These are phyloP conservation scores for Tetramorium simillimum DNA, from an alignment of 1,140 invertebrate species.

Conservation along the genomic window DNA sequence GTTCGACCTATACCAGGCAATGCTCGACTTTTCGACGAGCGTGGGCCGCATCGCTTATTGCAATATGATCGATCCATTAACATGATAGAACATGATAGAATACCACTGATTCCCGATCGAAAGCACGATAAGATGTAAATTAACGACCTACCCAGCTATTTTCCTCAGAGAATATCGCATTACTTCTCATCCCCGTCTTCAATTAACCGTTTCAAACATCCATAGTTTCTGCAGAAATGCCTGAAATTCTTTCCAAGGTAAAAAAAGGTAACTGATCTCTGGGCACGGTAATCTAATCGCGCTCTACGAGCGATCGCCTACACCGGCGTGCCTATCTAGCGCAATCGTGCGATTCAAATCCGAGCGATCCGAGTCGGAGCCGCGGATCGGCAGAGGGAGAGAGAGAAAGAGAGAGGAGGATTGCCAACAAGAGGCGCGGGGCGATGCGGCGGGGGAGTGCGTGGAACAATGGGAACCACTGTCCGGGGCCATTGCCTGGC, in stretches of 20 bases:
- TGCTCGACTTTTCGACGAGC: constrained; percentile 58
- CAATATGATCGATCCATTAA: constrained; percentile 44
- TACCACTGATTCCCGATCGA: background rate
- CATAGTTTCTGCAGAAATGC: background rate
- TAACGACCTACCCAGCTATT: constrained; percentile 9
- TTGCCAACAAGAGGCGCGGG: background rate
- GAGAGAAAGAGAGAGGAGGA: constrained; percentile 29
- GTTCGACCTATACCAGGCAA: background rate
- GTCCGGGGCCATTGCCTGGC: constrained; percentile 72
- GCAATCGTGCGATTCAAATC: constrained; percentile 42
- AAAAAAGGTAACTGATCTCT: constrained; percentile 20
- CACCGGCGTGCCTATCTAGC: constrained; percentile 48
- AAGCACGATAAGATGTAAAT: constrained; percentile 22
- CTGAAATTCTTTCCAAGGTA: constrained; percentile 6
- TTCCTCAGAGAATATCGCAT: background rate
- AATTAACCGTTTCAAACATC: background rate
- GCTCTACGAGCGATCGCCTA: constrained; percentile 28
- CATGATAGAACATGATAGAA: constrained; percentile 29
- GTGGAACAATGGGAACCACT: constrained; percentile 78
- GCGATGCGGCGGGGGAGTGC: constrained; percentile 45
- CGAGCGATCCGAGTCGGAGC: constrained; percentile 25
- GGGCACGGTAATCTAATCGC: constrained; percentile 29
- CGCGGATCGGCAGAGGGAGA: constrained; percentile 26
- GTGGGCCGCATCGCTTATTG: constrained; percentile 41
- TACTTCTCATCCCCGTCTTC: background rate